phyloP scores from a whole-genome alignment of 2,888 invertebrate genomes.

The Tipula vernalis region DNA sequence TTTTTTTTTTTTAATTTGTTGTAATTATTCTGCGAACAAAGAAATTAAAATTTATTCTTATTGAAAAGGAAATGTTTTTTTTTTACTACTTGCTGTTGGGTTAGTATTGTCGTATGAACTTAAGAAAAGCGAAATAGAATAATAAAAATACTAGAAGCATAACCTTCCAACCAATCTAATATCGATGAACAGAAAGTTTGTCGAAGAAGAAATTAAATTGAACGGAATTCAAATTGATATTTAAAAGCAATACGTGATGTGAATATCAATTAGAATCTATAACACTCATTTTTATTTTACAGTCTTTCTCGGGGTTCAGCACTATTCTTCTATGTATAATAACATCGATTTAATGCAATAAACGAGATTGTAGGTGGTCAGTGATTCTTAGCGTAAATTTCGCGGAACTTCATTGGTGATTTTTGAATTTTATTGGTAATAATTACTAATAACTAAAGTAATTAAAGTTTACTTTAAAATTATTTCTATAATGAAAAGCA shows the following conservation, averaged over 20 bases:
- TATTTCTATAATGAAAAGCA: too few species aligned
- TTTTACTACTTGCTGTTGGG: too few species aligned
- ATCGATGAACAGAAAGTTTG: background rate
- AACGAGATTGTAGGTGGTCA: background rate
- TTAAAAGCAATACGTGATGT: background rate
- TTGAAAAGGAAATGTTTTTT: too few species aligned
- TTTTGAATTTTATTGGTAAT: too few species aligned
- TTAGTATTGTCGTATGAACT: too few species aligned
- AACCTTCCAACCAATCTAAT: background rate
- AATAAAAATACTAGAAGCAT: background rate
- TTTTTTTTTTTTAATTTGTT: too few species aligned
- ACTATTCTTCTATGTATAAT: background rate
- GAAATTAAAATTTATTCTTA: too few species aligned
- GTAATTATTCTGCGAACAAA: too few species aligned
- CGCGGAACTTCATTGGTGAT: background rate
- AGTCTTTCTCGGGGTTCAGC: background rate
- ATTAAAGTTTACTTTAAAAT: too few species aligned
- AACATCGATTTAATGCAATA: background rate
- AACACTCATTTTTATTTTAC: background rate
- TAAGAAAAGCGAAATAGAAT: background rate
- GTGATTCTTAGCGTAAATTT: background rate
- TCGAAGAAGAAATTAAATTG: background rate
- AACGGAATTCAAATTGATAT: background rate
- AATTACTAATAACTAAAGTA: too few species aligned
- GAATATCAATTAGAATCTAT: background rate